These are phyloP conservation scores for Elanus axillaris DNA, from an alignment of 2,113 vertebrate species.

Conservation along the genomic window DNA sequence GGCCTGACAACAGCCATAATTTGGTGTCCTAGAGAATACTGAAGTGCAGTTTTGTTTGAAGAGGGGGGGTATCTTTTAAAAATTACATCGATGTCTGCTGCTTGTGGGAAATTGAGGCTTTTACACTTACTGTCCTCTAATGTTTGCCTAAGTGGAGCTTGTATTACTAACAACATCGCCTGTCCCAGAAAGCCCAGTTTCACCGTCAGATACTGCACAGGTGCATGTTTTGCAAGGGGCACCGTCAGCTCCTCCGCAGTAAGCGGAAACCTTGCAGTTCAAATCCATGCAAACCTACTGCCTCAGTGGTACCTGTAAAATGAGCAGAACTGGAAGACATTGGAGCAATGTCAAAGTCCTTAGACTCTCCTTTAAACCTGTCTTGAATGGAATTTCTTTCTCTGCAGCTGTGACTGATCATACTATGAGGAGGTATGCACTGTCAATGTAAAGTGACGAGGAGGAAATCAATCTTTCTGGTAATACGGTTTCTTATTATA, in stretches of 20 bases:
- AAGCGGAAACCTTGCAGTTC: not conserved
- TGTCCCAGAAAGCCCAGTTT: not conserved
- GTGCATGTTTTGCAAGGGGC: not conserved
- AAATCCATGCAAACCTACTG: not conserved
- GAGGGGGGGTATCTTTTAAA: not conserved
- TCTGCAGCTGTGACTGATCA: not conserved
- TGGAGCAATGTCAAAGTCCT: not conserved
- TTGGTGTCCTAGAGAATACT: not conserved
- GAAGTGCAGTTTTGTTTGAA: not conserved
- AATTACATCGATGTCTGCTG: not conserved
- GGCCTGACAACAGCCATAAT: not conserved
- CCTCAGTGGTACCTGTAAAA: not conserved
- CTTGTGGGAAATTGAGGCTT: not conserved
- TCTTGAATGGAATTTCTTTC: not conserved
- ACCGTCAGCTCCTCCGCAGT: not conserved
- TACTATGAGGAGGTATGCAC: not conserved
- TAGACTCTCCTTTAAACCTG: not conserved
- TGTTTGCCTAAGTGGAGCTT: not conserved
- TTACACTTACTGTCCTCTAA: not conserved
- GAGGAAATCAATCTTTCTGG: not conserved
- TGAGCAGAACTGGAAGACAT: not conserved
- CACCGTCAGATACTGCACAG: not conserved
- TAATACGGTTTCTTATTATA: not conserved
- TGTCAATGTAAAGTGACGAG: not conserved
- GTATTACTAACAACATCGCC: not conserved